These are phyloP conservation scores for Steatocranus sp. DNA, from an alignment of 2,797 vertebrate species.

Conservation along the genomic window DNA sequence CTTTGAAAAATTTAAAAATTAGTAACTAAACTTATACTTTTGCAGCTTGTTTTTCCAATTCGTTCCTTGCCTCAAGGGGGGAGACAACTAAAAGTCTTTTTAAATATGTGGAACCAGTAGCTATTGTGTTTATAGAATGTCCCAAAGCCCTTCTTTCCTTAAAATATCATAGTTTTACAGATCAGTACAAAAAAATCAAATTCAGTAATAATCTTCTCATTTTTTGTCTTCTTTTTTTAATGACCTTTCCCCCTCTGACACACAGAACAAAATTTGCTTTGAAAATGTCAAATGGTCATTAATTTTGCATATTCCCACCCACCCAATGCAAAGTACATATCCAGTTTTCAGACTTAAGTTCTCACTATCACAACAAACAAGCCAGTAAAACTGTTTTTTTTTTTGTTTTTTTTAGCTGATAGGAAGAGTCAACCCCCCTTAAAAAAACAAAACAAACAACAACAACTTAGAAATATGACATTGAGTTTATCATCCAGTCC, in stretches of 20 bases:
- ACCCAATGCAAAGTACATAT: neutral
- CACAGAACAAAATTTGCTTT: neutral
- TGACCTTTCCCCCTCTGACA: neutral
- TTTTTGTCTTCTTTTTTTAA: neutral
- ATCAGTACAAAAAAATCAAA: neutral
- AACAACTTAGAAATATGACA: neutral
- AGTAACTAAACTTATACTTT: neutral
- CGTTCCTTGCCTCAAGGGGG: neutral
- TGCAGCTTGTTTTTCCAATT: neutral
- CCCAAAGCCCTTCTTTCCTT: neutral
- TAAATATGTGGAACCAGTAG: neutral
- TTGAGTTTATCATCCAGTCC: neutral
- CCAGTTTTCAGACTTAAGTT: neutral
- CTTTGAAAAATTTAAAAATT: neutral
- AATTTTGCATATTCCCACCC: neutral
- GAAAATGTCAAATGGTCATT: neutral
- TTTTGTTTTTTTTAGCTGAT: neutral
- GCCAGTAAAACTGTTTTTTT: neutral
- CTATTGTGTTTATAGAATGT: neutral
- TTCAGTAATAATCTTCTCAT: neutral
- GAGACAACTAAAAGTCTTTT: neutral
- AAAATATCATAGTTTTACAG: neutral
- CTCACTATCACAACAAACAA: neutral
- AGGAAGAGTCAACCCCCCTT: neutral
- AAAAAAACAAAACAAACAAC: neutral